Percentiles rank a stretch among this genome's conserved stretches.
phyloP scores from a whole-genome alignment of 2,797 vertebrate genomes.

The Limosa lapponica region DNA sequence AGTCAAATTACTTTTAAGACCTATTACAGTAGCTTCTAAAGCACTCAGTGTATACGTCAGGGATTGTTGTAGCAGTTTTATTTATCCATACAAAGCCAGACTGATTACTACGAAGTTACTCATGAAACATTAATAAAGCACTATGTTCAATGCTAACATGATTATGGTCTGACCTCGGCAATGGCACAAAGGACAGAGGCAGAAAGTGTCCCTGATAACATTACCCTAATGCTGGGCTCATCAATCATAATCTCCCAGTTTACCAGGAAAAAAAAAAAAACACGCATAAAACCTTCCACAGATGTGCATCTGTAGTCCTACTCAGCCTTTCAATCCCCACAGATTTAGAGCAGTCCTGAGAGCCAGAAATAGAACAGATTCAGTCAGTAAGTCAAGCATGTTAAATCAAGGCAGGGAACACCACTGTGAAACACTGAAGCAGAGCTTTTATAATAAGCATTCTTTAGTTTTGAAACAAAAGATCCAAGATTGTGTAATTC shows the following conservation, averaged over 20 bases:
- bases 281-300: constrained; percentile 66
- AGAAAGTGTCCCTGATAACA: constrained; percentile 85
- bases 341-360: constrained; percentile 35
- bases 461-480: constrained; percentile 62
- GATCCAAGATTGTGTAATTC: constrained; percentile 36
- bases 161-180: constrained; percentile 84
- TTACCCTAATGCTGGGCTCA: constrained; percentile 88
- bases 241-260: constrained; percentile 87
- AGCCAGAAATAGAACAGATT: constrained; percentile 77
- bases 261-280: constrained; percentile 36
- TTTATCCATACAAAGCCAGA: constrained; percentile 67
- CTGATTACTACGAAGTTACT: constrained; percentile 79
- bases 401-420: constrained; percentile 47
- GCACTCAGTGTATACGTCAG: constrained; percentile 28
- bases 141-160: constrained; percentile 86
- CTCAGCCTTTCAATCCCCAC: constrained; percentile 64
- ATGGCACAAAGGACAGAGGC: constrained; percentile 83
- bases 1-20: constrained; percentile 10
- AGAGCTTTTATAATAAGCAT: constrained; percentile 33
- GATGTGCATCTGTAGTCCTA: constrained; percentile 74
- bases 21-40: constrained; percentile 39
- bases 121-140: constrained; percentile 88
- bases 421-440: constrained; percentile 19
- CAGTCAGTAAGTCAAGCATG: constrained; percentile 60
- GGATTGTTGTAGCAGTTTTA: constrained; percentile 60